A percentile compares a stretch with the other conserved stretches of the same genome.
Evolutionary conservation across 2,888 invertebrate species (phyloP).

Genomic region (Andrena minutula): DNA sequence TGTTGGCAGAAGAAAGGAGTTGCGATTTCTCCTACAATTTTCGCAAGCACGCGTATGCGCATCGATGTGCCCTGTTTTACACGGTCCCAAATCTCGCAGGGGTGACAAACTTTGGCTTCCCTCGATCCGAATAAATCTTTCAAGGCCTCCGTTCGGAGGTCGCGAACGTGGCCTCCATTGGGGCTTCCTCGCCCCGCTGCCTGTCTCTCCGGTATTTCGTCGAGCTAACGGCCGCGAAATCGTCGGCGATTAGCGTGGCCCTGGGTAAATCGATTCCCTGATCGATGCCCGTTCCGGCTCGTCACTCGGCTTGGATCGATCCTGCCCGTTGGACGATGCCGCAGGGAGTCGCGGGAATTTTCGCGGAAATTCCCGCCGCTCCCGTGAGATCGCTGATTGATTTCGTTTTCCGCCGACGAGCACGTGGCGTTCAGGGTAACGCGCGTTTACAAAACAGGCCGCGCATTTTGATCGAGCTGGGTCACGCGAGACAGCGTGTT

Average conservation of each 20-base stretch:
- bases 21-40: too few species aligned
- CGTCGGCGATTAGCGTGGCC: conserved; percentile 47
- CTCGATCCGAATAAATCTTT: not conserved
- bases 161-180: conserved; percentile 12
- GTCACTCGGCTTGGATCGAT: conserved; percentile 15
- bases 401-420: conserved; percentile 26
- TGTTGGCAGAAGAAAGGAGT: too few species aligned
- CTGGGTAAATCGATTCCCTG: not conserved
- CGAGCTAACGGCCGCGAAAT: conserved; percentile 62
- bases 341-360: conserved; percentile 22
- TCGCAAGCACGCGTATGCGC: too few species aligned
- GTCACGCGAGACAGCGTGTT: not conserved
- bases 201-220: conserved; percentile 41
- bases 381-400: conserved; percentile 18
- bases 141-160: conserved; percentile 6
- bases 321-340: not conserved
- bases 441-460: conserved; percentile 29
- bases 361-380: conserved; percentile 15
- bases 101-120: not conserved
- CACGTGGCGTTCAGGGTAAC: not conserved
- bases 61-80: too few species aligned
- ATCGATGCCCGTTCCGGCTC: not conserved
- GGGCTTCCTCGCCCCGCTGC: conserved; percentile 32
- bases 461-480: not conserved
- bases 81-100: too few species aligned